Evolutionary conservation across 2,888 invertebrate genomes (phyloP).

Genomic region (Nomada flava): DNA sequence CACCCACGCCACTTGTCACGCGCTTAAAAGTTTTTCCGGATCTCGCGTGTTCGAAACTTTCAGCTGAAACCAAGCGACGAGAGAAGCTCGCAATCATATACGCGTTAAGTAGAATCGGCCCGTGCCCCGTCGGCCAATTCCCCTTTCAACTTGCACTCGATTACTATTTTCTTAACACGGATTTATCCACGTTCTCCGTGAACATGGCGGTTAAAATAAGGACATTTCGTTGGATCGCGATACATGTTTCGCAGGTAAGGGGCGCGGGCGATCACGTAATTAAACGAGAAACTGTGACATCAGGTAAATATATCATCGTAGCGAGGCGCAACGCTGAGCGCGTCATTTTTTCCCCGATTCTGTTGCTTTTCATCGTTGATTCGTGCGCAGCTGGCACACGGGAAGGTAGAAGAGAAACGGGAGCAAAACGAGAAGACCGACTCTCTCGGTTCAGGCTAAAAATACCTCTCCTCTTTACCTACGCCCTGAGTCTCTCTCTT

Average conservation of each 20-base stretch:
- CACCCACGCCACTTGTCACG: conserved; percentile 24
- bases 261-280: neutral
- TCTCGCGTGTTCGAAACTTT: neutral
- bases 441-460: conserved; percentile 67
- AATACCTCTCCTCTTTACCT: conserved; percentile 69
- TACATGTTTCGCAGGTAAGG: neutral
- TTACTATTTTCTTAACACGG: too few relatives aligned
- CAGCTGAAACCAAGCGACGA: neutral
- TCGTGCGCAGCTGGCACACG: conserved; percentile 56
- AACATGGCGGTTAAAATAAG: neutral
- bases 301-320: conserved; percentile 12
- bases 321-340: conserved; percentile 27
- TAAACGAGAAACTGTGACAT: neutral
- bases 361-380: conserved; percentile 61
- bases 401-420: conserved; percentile 60
- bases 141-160: too few relatives aligned
- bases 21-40: conserved; percentile 47
- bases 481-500: conserved; percentile 44
- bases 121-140: neutral
- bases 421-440: conserved; percentile 65
- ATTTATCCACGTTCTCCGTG: neutral
- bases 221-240: neutral
- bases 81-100: too few relatives aligned
- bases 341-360: conserved; percentile 55
- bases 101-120: neutral